Evolutionary conservation across 2,888 invertebrate genomes (phyloP), one percentile per base, ranked within the genome.

Genomic region (Agrochola litura): DNA sequence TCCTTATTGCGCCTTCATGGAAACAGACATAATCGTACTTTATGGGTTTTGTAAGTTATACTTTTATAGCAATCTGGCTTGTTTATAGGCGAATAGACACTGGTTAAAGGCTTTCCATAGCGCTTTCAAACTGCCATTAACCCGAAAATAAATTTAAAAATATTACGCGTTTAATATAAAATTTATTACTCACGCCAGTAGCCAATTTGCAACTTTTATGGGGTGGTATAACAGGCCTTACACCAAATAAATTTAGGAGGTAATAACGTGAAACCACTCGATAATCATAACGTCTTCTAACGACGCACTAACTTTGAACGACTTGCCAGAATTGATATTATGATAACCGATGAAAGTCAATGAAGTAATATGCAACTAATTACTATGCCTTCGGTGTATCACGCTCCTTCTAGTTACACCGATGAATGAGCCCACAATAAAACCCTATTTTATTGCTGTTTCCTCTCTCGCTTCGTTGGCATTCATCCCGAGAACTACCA

Each of bases 401-500:
- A 86, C 84, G 86, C 77, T 86, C 85, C 86, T 82, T 84, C 88
- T 88, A 85, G 88, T 90, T 90, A 89, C 89, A 87, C 86, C 91
- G 83, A 91, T 93, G 92, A 94, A 95, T 93, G 91, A 92, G 89
- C 90, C 91, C 88, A 88, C 92, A 94, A 94, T 95, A 96, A 95
- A 95, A 93, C 91, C 92, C 90, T 93, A 94, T 95, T 93, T 96
- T 95, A 96, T 94, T 93, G 93, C 93, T 91, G 93, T 95, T 95
- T 96, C 95, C 95, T 95, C 93, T 93, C 92, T 90, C 89, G 86
- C 91, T 92, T 95, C 92, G 93, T 96, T 95, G 93, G 94, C 92
- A 96, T 96, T 96, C 96, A 95, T 93, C 94, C 92, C 92, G 89
- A 92, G 94, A 94, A 94, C 95, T 94, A 95, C 95, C 94, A 94